Conservation (phyloP, 2,797 vertebrate species). For the Dipus sagitta region DNA sequence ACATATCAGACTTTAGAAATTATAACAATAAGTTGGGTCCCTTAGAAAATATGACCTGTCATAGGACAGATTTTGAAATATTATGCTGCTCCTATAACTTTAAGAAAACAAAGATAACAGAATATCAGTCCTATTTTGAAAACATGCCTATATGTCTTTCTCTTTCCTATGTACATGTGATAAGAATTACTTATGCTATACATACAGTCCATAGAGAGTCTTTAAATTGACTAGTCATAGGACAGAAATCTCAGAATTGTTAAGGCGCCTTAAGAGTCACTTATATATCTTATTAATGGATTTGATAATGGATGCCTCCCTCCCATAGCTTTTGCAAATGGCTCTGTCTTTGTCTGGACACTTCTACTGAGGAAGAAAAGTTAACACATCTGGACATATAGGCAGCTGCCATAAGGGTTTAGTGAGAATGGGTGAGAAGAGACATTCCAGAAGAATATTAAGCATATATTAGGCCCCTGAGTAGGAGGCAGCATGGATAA, state of each 20-base stretch:
- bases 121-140: not conserved
- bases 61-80: not conserved
- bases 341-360: not conserved
- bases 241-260: not conserved
- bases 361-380: not conserved
- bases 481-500: not conserved
- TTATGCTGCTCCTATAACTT: not conserved
- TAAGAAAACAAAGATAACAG: constrained; percentile 37
- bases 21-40: constrained; percentile 43
- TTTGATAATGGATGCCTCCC: not conserved
- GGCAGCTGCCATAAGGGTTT: not conserved
- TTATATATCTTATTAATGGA: not conserved
- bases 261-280: not conserved
- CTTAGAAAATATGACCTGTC: not conserved
- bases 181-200: not conserved
- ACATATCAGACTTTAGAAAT: not conserved
- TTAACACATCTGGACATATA: not conserved
- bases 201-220: not conserved
- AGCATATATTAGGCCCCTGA: not conserved
- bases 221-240: not conserved
- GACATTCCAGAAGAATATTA: not conserved
- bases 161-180: not conserved
- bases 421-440: not conserved
- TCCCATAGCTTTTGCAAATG: not conserved
- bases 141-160: not conserved